Evolutionary conservation across 2,888 invertebrate genomes (phyloP).

Genomic region (Lepidochitona cinerea): DNA sequence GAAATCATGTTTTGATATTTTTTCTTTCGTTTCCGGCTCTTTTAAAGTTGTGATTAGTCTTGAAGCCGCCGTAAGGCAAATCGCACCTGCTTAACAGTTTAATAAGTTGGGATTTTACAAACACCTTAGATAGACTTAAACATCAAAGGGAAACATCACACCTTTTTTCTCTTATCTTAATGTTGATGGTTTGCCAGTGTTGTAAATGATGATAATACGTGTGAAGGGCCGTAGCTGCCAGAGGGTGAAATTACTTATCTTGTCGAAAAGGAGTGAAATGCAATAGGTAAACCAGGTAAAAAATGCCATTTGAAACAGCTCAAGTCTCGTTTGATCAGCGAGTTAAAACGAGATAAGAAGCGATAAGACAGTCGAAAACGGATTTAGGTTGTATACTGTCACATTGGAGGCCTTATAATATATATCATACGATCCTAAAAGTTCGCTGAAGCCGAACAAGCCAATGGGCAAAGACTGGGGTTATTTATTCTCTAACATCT

Average conservation of each 20-base stretch:
- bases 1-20: no score
- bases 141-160: neutral
- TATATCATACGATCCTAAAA: neutral
- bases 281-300: no score
- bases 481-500: no score
- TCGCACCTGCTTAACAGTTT: no score
- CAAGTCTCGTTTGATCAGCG: neutral
- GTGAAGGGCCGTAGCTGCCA: neutral
- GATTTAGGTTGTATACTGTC: neutral
- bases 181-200: neutral
- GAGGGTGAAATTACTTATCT: neutral
- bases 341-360: neutral
- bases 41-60: no score
- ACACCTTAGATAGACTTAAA: neutral
- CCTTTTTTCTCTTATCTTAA: neutral
- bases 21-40: no score
- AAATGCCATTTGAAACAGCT: no score
- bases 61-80: no score
- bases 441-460: no score
- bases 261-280: no score
- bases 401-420: neutral
- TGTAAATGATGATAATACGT: neutral
- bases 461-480: no score
- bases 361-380: neutral
- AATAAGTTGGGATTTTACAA: no score